Evolutionary conservation across 1,140 invertebrate genomes (phyloP).

Genomic region (Wiebesia pumilae): DNA sequence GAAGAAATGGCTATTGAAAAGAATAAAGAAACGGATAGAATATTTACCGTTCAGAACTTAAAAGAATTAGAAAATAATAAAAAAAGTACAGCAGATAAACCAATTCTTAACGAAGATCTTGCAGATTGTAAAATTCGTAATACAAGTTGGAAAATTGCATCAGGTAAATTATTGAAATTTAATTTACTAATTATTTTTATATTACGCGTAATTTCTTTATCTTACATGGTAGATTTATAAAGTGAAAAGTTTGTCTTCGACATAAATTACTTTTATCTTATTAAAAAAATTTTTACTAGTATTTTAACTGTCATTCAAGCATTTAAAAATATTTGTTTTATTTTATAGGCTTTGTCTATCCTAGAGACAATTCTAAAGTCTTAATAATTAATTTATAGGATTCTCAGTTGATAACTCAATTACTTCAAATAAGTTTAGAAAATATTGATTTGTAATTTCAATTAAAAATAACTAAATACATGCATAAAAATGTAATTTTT

Average conservation of each 20-base stretch:
- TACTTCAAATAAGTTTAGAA: neutral
- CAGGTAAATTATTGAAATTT: neutral
- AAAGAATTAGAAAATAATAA: conserved; percentile 37
- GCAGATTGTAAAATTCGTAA: conserved; percentile 62
- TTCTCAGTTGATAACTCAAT: neutral
- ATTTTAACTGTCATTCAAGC: no score
- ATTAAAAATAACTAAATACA: neutral
- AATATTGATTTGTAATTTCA: no score
- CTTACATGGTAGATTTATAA: no score
- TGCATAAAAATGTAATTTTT: no score
- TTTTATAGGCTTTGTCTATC: no score
- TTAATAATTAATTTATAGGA: no score
- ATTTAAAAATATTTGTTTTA: no score
- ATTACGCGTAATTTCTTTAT: no score
- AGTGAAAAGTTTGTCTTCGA: no score
- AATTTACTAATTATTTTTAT: neutral
- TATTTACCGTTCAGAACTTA: conserved; percentile 28
- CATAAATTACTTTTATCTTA: no score
- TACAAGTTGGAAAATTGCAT: conserved; percentile 58
- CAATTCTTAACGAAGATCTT: conserved; percentile 34
- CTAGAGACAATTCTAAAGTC: no score
- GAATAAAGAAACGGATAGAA: conserved; percentile 36
- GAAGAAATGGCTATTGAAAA: conserved; percentile 57
- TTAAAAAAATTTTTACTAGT: no score
- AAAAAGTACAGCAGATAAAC: conserved; percentile 25